Conservation (phyloP, 2,888 invertebrate species). For the Trissoscelio sp. region DNA sequence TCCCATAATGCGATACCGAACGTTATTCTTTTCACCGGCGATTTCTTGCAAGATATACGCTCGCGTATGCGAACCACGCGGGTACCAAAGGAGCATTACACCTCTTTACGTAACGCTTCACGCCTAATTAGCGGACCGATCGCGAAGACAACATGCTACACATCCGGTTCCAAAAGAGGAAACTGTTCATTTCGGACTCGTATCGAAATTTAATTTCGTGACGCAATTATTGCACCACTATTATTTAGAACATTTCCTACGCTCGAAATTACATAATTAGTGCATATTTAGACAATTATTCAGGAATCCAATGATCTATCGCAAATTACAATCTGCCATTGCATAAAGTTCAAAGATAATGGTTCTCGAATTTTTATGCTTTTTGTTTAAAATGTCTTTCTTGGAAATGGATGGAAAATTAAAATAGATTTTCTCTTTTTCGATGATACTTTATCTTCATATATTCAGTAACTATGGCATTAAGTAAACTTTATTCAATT, state of each 20-base stretch:
- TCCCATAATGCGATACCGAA: constrained; percentile 61
- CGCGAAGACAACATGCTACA: constrained; percentile 23
- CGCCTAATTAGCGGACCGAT: constrained; percentile 62
- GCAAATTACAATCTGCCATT: neutral
- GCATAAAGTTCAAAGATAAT: neutral
- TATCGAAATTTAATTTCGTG: neutral
- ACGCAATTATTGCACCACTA: neutral
- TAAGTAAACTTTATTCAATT: too few species aligned
- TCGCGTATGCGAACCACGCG: constrained; percentile 44
- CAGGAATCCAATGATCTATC: neutral
- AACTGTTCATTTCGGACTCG: constrained; percentile 12
- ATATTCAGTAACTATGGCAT: too few species aligned
- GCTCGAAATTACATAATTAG: neutral
- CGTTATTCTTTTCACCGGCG: constrained; percentile 60
- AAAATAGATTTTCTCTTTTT: too few species aligned
- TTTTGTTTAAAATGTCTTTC: too few species aligned
- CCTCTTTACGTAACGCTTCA: constrained; percentile 51
- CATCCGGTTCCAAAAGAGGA: constrained; percentile 46
- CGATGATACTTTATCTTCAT: too few species aligned
- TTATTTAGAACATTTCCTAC: neutral
- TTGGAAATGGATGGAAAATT: too few species aligned
- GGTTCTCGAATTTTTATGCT: too few species aligned
- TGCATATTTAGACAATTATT: neutral
- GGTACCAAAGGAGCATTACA: constrained; percentile 45
- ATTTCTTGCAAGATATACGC: constrained; percentile 60